Conservation (phyloP, 30 jellyfish, hydroid and myxozoan genomes). For the Haliclystus octoradiatus region DNA sequence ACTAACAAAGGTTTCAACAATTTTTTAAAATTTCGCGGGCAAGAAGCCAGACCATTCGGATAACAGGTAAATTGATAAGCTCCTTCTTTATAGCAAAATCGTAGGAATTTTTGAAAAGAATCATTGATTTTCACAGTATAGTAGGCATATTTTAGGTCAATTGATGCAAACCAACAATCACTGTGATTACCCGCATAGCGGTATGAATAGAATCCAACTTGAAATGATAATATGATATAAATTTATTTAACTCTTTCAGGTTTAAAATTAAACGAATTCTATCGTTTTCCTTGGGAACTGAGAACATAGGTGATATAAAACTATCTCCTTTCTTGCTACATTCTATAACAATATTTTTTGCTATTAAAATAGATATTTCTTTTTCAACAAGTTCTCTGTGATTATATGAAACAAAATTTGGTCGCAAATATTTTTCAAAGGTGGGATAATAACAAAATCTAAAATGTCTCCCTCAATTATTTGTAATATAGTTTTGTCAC, state of each 20-base stretch:
- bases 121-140: constrained; percentile 11
- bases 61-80: not conserved
- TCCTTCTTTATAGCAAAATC: not conserved
- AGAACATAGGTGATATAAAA: constrained; percentile 23
- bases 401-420: too few relatives aligned
- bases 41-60: constrained; percentile 11
- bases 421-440: too few relatives aligned
- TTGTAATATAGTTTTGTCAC: too few relatives aligned
- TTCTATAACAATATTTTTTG: constrained; percentile 3
- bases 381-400: too few relatives aligned
- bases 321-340: constrained; percentile 3
- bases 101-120: constrained; percentile 16
- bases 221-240: constrained; percentile 15
- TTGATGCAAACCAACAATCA: constrained; percentile 34
- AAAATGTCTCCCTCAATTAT: too few relatives aligned
- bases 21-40: constrained; percentile 14
- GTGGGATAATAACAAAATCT: too few relatives aligned
- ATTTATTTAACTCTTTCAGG: constrained; percentile 7
- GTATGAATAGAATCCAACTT: constrained; percentile 28
- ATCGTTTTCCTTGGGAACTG: constrained; percentile 33
- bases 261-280: constrained; percentile 20
- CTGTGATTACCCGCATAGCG: constrained; percentile 16
- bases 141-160: too few relatives aligned
- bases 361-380: not conserved
- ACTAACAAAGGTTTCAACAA: constrained; percentile 4